These are phyloP conservation scores for Phocides pigmalion DNA, from an alignment of 1,140 invertebrate species.

Conservation along the genomic window DNA sequence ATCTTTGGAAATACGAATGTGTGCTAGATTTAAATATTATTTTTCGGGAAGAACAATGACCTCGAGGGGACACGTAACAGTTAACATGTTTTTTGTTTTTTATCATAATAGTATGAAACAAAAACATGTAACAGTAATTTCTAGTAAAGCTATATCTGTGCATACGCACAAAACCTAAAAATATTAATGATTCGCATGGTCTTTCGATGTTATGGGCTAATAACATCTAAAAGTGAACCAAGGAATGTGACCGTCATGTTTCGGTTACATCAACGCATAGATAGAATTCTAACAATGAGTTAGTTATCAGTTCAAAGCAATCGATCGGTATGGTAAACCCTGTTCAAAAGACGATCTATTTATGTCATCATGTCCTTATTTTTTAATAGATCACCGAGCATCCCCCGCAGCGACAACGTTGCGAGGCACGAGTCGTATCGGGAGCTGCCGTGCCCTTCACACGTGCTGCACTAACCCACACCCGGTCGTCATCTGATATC, in stretches of 20 bases:
- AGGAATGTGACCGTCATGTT: slow-evolving; percentile 82
- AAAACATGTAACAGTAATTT: slow-evolving; percentile 44
- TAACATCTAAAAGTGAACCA: slow-evolving; percentile 74
- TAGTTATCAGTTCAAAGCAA: slow-evolving; percentile 55
- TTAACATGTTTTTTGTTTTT: slow-evolving; percentile 80
- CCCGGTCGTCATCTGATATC: slow-evolving; percentile 1
- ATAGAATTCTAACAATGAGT: slow-evolving; percentile 54
- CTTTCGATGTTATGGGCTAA: slow-evolving; percentile 40
- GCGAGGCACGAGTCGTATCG: slow-evolving; percentile 70
- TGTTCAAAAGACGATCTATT: slow-evolving; percentile 76
- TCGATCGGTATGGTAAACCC: slow-evolving; percentile 53
- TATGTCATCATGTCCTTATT: slow-evolving; percentile 82
- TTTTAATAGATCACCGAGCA: slow-evolving; percentile 81
- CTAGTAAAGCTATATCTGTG: slow-evolving; percentile 36
- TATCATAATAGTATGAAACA: slow-evolving; percentile 58
- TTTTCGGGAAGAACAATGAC: slow-evolving; percentile 70
- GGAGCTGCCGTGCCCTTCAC: slow-evolving; percentile 66
- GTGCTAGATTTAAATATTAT: not conserved
- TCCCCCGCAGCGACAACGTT: slow-evolving; percentile 74
- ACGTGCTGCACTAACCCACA: slow-evolving; percentile 59
- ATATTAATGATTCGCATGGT: slow-evolving; percentile 12
- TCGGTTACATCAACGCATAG: slow-evolving; percentile 80
- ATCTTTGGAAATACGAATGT: slow-evolving; percentile 15
- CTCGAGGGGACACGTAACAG: slow-evolving; percentile 77
- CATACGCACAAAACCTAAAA: slow-evolving; percentile 25